Evolutionary conservation across 2,888 invertebrate species (phyloP).

Genomic region (Ischnura elegans): DNA sequence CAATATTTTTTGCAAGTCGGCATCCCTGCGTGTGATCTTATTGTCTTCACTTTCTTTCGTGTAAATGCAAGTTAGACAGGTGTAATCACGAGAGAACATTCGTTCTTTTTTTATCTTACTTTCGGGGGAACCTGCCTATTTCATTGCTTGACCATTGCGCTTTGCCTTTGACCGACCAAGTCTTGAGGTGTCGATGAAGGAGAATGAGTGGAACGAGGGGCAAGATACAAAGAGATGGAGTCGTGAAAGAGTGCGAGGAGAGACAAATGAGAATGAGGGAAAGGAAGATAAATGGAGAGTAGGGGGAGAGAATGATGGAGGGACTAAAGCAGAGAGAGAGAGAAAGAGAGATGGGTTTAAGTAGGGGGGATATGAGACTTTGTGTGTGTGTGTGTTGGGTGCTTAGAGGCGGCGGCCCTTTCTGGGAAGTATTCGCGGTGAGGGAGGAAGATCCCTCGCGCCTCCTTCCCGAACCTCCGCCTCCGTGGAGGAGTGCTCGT

Average conservation of each 20-base stretch:
- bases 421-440: neutral
- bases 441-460: neutral
- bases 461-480: neutral
- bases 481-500: neutral
- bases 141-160: no score
- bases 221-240: neutral
- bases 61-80: no score
- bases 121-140: no score
- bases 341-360: neutral
- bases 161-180: no score
- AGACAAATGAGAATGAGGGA: neutral
- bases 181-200: neutral
- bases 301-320: neutral
- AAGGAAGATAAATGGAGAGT: neutral
- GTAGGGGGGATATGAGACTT: neutral
- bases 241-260: neutral
- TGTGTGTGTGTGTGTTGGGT: no score
- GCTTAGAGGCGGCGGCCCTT: constrained; percentile 20
- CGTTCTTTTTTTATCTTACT: no score
- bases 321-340: neutral
- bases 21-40: no score
- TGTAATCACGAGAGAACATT: no score
- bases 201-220: neutral
- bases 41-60: no score
- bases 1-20: no score